These are phyloP conservation scores for Gambusia yucatana DNA, from an alignment of 2,797 vertebrate species.

Conservation along the genomic window DNA sequence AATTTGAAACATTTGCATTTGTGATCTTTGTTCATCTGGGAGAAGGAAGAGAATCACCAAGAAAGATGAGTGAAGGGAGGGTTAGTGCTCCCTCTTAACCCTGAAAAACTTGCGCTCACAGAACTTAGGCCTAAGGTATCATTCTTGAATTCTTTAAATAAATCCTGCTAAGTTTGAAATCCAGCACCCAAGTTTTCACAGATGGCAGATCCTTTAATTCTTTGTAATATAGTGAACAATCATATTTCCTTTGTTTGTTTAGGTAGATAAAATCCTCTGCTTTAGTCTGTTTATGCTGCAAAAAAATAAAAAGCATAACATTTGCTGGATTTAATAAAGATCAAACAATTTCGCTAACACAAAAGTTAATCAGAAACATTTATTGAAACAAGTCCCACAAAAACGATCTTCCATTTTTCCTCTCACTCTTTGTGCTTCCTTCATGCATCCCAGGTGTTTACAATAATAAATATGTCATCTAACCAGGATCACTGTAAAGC, in stretches of 20 bases:
- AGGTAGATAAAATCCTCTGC: conserved; percentile 2
- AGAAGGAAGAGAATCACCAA: not conserved
- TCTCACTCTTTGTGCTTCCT: conserved; percentile 6
- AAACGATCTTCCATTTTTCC: not conserved
- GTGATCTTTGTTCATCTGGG: not conserved
- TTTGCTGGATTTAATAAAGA: conserved; percentile 2
- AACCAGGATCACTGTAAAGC: conserved; percentile 12
- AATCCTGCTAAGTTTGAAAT: not conserved
- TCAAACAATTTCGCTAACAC: not conserved
- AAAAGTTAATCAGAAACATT: conserved; percentile 12
- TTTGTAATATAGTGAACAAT: not conserved
- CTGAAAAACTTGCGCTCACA: not conserved
- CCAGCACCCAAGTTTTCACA: not conserved
- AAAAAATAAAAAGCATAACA: not conserved
- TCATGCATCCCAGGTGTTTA: not conserved
- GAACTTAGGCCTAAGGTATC: not conserved
- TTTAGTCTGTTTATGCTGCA: not conserved
- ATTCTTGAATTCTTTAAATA: not conserved
- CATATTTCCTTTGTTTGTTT: not conserved
- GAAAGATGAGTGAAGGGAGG: too few species aligned
- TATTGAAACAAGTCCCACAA: conserved; percentile 5
- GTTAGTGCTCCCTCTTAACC: not conserved
- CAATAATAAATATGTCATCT: conserved; percentile 15
- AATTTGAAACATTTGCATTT: conserved; percentile 4
- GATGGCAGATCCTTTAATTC: not conserved